Evolutionary conservation across 2,888 invertebrate genomes (phyloP), one percentile per base, ranked within the genome.

Genomic region (Eudasyphora cyanicolor): DNA sequence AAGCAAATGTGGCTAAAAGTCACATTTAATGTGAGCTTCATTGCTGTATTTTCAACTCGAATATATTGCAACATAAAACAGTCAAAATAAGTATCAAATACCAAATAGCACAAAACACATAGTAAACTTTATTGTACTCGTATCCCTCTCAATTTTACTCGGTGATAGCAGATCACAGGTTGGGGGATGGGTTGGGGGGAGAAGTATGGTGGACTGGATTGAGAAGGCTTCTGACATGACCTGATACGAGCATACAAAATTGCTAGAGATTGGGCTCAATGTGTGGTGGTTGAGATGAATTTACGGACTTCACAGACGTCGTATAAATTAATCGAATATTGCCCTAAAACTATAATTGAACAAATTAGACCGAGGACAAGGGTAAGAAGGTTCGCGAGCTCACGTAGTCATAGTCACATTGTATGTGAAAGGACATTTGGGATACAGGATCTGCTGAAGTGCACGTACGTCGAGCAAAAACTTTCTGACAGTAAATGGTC

Each of bases 1-100:
- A n/a, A 57, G 32, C 27, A 29, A 60, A 29, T 1, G 12, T 32
- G n/a, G n/a, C 60, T 29, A 60, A 60, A 60, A 29, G 57, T 57
- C 27, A 60, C 60, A 60, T 60, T 60, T 60, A n/a, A 60, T 27
- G 27, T 60, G 60, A 24, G n/a, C n/a, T 60, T 32, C 60, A 8
- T 60, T n/a, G 60, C n/a, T 32, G 60, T 14, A 49, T 60, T 29
- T 29, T 54, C 21, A n/a, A n/a, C 45, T n/a, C 17, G 32, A 60
- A 60, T 60, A 27, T 17, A n/a, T 29, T 60, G 29, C 27, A 32
- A n/a, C 60, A 60, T 60, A 60, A 60, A 60, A 60, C 60, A 60
- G 60, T 29, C 60, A 29, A 17, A 60, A 60, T 60, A 60, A 29
- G 29, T 29, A n/a, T 45, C 4, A 19, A 21, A 7, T 19, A 49